Base-by-base conservation (phyloP, 1,140 invertebrate genomes). In the Wiebesia pumilae region DNA sequence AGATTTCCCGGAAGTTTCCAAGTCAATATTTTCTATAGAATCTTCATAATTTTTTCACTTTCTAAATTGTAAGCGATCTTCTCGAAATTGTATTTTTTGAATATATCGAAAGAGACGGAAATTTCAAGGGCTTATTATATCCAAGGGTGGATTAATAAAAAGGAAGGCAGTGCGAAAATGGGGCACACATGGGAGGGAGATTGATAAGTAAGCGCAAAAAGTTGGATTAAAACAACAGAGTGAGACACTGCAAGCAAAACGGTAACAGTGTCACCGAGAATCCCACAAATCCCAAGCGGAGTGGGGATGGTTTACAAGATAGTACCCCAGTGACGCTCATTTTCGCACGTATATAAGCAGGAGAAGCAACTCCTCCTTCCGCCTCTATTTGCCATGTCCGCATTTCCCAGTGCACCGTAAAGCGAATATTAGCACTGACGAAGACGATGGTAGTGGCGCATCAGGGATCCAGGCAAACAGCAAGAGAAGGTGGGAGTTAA, bases 371-470 rank as follows among this genome's bases (percentile, higher is more conserved):
- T 38, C 24, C 77, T 40, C 38, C 40, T 62, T 33, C 65, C 30
- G 30, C 16, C 67, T 86, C 85, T 86, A 82, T 86, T 82, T 82
- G 58, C 71, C 43, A n/a, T 33, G 80, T 77, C 58, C 80, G 80
- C 83, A 54, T 62, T 58, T 40, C 40, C 71, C 51, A 30, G 30
- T 16, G 40, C 30, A 73, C 33, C 85, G 71, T 82, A 83, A 86
- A 83, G 85, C 85, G 85, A 86, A 86, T 86, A 86, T 86, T 86
- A 86, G 80, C 85, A 86, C 85, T 78, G 80, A 75, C 43, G 54
- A 54, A 75, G 84, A 30, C 40, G 81, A 71, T 4, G 81, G n/a
- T 6, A 24, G n/a, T n/a, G 35, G 19, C 3, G 54, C 33, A 27
- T 40, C 38, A 9, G 71, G 30, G 71, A 4, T 21, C 47, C n/a